Conservation (phyloP, 2,888 invertebrate genomes). For the Petrolisthes manimaculis region DNA sequence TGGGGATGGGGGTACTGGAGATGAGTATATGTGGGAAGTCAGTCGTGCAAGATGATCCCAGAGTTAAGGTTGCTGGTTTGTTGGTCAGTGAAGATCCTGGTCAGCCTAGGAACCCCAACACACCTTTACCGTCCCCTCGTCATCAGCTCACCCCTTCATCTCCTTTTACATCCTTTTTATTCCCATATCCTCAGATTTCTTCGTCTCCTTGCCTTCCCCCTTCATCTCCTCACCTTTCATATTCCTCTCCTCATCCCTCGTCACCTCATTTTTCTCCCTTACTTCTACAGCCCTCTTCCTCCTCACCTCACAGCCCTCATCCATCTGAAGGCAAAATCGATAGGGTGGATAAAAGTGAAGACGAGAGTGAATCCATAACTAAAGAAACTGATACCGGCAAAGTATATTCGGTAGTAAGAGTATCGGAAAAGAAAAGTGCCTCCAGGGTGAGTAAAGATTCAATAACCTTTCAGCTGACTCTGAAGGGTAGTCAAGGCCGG, state of each 20-base stretch:
- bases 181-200: neutral
- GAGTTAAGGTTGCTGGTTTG: slow-evolving; percentile 21
- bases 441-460: neutral
- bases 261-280: neutral
- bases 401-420: neutral
- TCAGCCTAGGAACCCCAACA: neutral
- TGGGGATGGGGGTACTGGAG: neutral
- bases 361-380: neutral
- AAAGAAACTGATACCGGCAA: neutral
- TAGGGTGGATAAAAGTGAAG: neutral
- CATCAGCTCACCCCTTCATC: neutral
- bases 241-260: neutral
- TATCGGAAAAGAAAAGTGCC: neutral
- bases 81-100: neutral
- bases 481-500: slow-evolving; percentile 11
- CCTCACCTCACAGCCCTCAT: neutral
- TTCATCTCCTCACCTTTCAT: too few species aligned
- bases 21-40: neutral
- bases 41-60: slow-evolving; percentile 31
- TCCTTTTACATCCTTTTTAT: slow-evolving; percentile 1
- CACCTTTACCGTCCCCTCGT: neutral
- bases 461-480: neutral
- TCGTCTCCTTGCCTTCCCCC: neutral
- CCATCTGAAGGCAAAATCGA: neutral
- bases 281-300: neutral